A percentile compares a stretch with the other conserved stretches of the same genome.
Conservation (phyloP, 1,140 invertebrate species). For the Drosophila prosaltans region DNA sequence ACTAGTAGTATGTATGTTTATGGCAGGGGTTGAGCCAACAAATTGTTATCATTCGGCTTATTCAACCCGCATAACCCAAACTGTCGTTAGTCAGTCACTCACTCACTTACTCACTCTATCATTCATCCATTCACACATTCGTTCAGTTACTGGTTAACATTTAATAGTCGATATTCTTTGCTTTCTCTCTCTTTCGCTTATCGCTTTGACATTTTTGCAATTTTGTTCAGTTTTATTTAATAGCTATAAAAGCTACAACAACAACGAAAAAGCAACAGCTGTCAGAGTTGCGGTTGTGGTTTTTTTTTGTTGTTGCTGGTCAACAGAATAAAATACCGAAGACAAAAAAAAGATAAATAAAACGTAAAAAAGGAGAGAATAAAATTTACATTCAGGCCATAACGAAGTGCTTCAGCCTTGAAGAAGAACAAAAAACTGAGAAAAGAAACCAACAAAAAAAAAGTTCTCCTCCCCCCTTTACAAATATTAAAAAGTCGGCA, state of each 20-base stretch:
- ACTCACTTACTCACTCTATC: not conserved
- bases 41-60: conserved; percentile 9
- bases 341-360: not conserved
- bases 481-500: conserved; percentile 37
- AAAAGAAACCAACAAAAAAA: not conserved
- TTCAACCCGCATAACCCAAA: conserved; percentile 9
- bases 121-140: not conserved
- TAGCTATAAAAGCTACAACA: conserved; percentile 15
- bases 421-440: not conserved
- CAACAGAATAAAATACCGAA: not conserved
- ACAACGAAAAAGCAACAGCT: conserved; percentile 53
- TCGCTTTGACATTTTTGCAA: conserved; percentile 31
- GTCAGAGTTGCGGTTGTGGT: conserved; percentile 60
- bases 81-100: conserved; percentile 18
- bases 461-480: not conserved
- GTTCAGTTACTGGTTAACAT: not conserved
- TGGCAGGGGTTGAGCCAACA: not conserved
- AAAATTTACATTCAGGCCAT: conserved; percentile 4
- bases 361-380: not conserved
- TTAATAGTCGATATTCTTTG: conserved; percentile 1
- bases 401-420: conserved; percentile 4
- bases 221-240: conserved; percentile 14
- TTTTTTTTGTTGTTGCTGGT: conserved; percentile 28
- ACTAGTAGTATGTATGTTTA: not conserved
- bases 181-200: conserved; percentile 21